Evolutionary conservation across 1,140 invertebrate species (phyloP), one percentile per base, ranked within the genome.

Genomic region (Heliconius melpomene): DNA sequence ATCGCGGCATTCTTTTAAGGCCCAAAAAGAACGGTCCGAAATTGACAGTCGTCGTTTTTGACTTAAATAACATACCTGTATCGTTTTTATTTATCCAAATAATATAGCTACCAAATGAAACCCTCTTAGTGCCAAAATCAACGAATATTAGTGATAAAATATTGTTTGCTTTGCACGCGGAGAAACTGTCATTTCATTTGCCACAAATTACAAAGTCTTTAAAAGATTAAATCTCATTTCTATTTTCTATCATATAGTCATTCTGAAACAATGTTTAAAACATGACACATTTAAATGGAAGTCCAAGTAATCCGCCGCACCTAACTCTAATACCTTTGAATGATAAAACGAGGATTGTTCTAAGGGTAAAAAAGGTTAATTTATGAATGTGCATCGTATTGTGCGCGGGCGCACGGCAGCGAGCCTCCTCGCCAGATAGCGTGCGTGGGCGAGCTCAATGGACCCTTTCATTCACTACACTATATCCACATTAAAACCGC

Each of bases 401-500:
- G 85, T 90, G 82, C 74, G 82, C 76, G 32, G 83, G 79, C 82
- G 84, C 81, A 77, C 83, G 83, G 83, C 87, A 85, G 83, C 82
- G 79, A 54, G 82, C 78, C 60, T 80, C 72, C 84, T 82, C 75
- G 29, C 72, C 72, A 83, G 87, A 87, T 89, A 88, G 87, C 83
- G 86, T 87, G 92, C 91, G 92, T 93, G 89, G 92, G 92, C 90
- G 80, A 88, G 81, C 90, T 94, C 89, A 94, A 94, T 93, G 92
- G 91, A 86, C 87, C 85, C 88, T 90, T 93, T 91, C 93, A 94
- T 94, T 94, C 93, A 94, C 91, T 92, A 93, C 91, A 90, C 92
- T 90, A 87, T 89, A 88, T 91, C 85, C 87, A 86, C 91, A 93
- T 94, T 93, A 93, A 94, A 91, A 86, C 88, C 84, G 88, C 89